phyloP scores from a whole-genome alignment of 1,140 invertebrate genomes.

The Acromyrmex heyeri region DNA sequence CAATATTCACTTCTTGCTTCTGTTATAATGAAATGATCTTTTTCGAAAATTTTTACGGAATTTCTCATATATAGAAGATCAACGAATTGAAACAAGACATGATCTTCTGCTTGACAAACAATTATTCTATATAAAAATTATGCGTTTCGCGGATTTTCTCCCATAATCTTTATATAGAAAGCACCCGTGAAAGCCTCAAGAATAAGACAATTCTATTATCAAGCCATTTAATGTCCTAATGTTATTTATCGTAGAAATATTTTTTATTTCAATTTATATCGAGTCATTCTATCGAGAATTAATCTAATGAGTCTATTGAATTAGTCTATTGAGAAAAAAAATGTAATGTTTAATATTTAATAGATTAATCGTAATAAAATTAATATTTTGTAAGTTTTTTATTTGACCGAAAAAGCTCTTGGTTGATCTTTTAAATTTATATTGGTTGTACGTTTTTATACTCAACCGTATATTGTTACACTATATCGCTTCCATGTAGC shows the following conservation, averaged over 20 bases:
- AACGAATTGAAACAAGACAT: background rate
- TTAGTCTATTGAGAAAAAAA: background rate
- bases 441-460: conserved; percentile 7
- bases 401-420: background rate
- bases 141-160: too few relatives aligned
- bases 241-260: background rate
- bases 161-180: too few relatives aligned
- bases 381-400: background rate
- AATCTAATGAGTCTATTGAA: background rate
- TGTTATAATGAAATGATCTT: background rate
- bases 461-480: conserved; percentile 7
- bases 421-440: background rate
- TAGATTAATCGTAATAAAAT: background rate
- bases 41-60: background rate
- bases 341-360: background rate
- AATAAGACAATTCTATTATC: background rate
- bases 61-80: background rate
- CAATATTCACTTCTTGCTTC: background rate
- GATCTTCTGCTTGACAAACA: background rate
- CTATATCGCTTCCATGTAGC: conserved; percentile 39
- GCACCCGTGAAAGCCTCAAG: too few relatives aligned
- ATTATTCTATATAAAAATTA: background rate
- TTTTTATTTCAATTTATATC: background rate
- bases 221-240: background rate
- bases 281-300: background rate